Conservation (phyloP, 2,113 vertebrate species). For the Pyxicephalus adspersus region DNA sequence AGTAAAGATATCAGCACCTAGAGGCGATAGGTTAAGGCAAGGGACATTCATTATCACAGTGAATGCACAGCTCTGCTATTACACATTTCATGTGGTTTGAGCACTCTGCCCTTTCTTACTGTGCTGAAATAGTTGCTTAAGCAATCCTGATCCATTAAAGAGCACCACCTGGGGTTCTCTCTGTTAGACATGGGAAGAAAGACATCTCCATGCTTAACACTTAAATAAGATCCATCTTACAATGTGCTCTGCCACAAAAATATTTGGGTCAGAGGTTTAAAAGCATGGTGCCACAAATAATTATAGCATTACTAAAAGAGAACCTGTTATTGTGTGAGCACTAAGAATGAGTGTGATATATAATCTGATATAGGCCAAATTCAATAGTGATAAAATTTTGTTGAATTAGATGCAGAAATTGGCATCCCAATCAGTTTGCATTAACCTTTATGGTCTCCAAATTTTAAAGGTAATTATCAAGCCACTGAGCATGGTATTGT, state of each 20-base stretch:
- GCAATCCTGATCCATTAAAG: conserved; percentile 24
- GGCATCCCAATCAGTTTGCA: too few relatives aligned
- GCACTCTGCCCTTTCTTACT: conserved; percentile 6
- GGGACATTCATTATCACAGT: conserved; percentile 23
- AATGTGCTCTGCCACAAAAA: not conserved
- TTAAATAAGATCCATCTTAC: not conserved
- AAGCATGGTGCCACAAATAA: not conserved
- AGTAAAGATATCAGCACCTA: not conserved
- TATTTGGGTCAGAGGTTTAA: not conserved
- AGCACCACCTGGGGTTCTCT: conserved; percentile 25
- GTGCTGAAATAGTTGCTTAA: conserved; percentile 2
- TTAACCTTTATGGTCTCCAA: too few relatives aligned
- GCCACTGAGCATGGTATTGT: too few relatives aligned
- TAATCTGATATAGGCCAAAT: too few relatives aligned
- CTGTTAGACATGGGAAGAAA: conserved; percentile 1
- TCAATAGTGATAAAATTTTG: too few relatives aligned
- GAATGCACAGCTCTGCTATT: conserved; percentile 3
- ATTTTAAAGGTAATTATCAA: too few relatives aligned
- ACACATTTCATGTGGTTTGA: conserved; percentile 15
- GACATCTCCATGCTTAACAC: not conserved
- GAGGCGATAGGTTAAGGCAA: not conserved
- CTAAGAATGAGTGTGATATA: too few relatives aligned
- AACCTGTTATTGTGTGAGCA: too few relatives aligned
- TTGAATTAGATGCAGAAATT: too few relatives aligned
- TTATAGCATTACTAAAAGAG: not conserved